Conservation (phyloP, 2,113 vertebrate genomes). For the Callaeas wilsoni region DNA sequence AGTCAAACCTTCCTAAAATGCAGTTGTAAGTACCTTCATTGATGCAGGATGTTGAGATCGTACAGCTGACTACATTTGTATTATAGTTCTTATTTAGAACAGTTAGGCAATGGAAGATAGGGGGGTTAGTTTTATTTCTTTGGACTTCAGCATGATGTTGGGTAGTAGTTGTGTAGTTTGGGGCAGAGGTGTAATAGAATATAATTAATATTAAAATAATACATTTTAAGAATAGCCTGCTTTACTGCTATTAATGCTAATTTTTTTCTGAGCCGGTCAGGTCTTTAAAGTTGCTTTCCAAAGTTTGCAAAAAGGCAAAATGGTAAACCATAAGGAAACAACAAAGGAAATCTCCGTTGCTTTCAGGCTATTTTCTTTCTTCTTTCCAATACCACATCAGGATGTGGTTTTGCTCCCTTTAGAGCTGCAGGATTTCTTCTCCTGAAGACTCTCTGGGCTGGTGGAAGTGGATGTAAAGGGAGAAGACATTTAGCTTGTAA, state of each 20-base stretch:
- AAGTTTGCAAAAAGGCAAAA: neutral
- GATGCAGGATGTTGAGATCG: neutral
- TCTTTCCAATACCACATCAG: neutral
- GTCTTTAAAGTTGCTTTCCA: neutral
- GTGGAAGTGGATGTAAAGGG: neutral
- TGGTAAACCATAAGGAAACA: neutral
- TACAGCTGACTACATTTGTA: neutral
- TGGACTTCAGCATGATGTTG: neutral
- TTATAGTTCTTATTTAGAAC: neutral
- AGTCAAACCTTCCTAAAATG: neutral
- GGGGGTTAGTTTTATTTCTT: neutral
- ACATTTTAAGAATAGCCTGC: neutral
- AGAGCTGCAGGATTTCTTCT: neutral
- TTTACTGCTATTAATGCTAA: neutral
- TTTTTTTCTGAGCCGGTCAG: neutral
- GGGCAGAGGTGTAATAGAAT: neutral
- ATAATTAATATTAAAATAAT: neutral
- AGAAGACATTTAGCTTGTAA: neutral
- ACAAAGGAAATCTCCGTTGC: neutral
- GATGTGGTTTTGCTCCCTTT: neutral
- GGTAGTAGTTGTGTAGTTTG: neutral
- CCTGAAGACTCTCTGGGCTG: neutral
- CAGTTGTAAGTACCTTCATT: neutral
- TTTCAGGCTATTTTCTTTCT: neutral
- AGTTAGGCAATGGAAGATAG: neutral